phyloP scores from a whole-genome alignment of 2,888 invertebrate genomes.

The Steinernema carpocapsae region DNA sequence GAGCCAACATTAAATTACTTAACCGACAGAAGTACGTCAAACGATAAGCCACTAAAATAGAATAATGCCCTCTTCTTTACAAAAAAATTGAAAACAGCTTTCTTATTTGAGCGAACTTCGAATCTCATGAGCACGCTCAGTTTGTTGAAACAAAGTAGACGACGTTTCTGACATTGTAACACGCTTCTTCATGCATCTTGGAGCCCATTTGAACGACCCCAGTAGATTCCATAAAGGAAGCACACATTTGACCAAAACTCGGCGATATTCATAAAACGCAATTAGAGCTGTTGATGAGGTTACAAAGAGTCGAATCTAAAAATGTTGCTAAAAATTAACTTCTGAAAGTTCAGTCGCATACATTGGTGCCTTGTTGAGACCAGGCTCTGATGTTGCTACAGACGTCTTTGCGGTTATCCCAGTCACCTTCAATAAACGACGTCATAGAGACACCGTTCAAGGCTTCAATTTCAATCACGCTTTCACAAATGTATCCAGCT shows the following conservation, averaged over 20 bases:
- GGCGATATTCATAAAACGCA: not conserved
- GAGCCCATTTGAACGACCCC: not conserved
- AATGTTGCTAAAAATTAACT: not conserved
- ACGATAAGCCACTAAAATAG: too few species aligned
- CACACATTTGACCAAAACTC: not conserved
- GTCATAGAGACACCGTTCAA: not conserved
- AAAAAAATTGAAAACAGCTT: too few species aligned
- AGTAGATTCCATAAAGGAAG: not conserved
- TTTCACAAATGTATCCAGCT: conserved; percentile 7
- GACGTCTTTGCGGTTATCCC: not conserved
- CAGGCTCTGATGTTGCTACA: not conserved
- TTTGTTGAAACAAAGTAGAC: too few species aligned
- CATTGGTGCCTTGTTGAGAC: not conserved
- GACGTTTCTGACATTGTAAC: not conserved
- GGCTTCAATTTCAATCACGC: not conserved
- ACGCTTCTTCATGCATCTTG: not conserved
- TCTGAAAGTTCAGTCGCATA: not conserved
- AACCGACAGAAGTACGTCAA: too few species aligned
- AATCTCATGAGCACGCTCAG: too few species aligned
- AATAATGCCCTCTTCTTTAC: too few species aligned
- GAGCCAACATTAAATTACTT: too few species aligned
- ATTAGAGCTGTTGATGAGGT: not conserved
- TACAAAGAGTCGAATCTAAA: not conserved
- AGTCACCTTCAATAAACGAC: not conserved
- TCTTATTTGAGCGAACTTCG: too few species aligned